Base-by-base conservation (phyloP, 2,797 vertebrate genomes). In the Epinephelus awoara region DNA sequence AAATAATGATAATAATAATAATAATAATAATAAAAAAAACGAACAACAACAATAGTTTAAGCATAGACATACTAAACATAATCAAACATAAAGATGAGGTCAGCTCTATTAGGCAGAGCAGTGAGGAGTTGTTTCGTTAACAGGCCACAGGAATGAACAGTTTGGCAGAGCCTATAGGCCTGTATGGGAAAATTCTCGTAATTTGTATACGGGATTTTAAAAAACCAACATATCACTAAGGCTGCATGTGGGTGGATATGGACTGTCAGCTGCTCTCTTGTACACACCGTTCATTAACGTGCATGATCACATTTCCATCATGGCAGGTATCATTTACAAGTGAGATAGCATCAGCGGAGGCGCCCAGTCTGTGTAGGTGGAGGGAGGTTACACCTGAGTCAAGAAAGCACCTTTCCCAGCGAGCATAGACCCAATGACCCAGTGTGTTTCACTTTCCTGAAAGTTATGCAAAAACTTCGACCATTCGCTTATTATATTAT, bases 261-360 rank as follows among this genome's bases (percentile, higher is more conserved):
- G 71, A 38, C 54, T 17, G 46, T 59, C 55, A 65, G 70, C 51
- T 73, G 82, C 87, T 54, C 77, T 73, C 71, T 59, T 84, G 85
- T 55, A 64, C 81, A 69, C 84, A 67, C 42, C 42, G 23, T 67
- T 61, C 66, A 89, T 85, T 80, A 85, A 84, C 61, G 69, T 64
- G 67, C 64, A 27, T 38, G 78, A 87, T 88, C 87, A 79, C 50
- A 75, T 73, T 79, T 75, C 54, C 80, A 86, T 86, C 75, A 38
- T 66, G 85, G 86, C 88, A 75, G 75, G 85, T 79, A 75, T 94
- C 84, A 87, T 72, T 90, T 83, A 89, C 87, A 83, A 52, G 29
- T 59, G 49, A 79, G 94, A 95, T 95, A 95, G 49, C 89, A 94
- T 95, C 94, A 86, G 65, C 67, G 4, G 63, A 94, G 93, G 91